These are phyloP conservation scores for Cinclus mexicanus DNA, from an alignment of 2,113 vertebrate species.

Conservation along the genomic window DNA sequence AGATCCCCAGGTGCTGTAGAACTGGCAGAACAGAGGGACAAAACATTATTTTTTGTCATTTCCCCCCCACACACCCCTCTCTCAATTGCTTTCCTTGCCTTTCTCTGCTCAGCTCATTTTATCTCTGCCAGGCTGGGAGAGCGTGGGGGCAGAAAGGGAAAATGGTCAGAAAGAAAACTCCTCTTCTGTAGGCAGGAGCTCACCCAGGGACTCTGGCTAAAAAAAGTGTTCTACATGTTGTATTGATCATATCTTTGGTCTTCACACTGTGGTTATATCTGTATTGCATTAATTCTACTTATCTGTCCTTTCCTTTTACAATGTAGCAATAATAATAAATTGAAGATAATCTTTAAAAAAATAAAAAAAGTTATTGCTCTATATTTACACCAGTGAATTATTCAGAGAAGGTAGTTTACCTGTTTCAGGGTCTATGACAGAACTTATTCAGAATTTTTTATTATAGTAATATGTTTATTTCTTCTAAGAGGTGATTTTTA, in stretches of 20 bases:
- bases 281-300: background rate
- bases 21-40: background rate
- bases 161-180: background rate
- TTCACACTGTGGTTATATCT: background rate
- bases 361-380: background rate
- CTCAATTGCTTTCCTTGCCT: background rate
- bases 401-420: background rate
- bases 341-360: background rate
- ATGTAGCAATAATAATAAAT: background rate
- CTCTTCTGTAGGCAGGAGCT: background rate
- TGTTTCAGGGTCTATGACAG: background rate
- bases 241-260: background rate
- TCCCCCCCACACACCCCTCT: rapidly evolving
- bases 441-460: background rate
- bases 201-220: background rate
- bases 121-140: background rate
- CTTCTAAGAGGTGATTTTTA: background rate
- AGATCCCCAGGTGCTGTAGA: background rate
- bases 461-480: background rate
- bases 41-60: background rate
- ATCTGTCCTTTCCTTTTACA: background rate
- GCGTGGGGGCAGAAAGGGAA: background rate
- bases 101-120: background rate
- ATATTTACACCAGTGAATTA: background rate
- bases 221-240: background rate